A percentile compares a stretch with the other conserved stretches of the same genome.
Evolutionary conservation across 2,888 invertebrate species (phyloP).

Genomic region (Papilio gigon): DNA sequence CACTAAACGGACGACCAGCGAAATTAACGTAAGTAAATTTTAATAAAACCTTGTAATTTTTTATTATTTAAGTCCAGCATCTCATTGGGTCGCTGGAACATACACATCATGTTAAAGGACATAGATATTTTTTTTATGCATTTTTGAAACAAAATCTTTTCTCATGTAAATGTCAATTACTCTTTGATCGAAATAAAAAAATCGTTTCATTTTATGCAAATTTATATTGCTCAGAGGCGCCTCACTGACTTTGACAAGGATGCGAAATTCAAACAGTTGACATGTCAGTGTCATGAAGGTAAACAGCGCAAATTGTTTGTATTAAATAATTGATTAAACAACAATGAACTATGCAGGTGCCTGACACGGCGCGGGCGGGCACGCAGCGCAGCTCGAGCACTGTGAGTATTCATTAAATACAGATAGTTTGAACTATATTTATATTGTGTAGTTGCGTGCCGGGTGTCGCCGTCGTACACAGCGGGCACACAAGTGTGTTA

Average conservation of each 20-base stretch:
- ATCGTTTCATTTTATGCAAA: constrained; percentile 13
- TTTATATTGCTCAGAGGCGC: too few species aligned
- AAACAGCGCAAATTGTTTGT: constrained; percentile 26
- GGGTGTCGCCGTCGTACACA: too few species aligned
- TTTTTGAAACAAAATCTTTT: not conserved
- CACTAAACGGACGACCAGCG: constrained; percentile 57
- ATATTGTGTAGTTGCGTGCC: too few species aligned
- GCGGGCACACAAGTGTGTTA: too few species aligned
- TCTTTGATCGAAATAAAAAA: not conserved
- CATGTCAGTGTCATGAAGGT: constrained; percentile 40
- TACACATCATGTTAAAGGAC: too few species aligned
- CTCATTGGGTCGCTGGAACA: too few species aligned
- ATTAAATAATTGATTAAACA: constrained; percentile 4
- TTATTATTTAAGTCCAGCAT: too few species aligned
- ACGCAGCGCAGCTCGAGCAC: constrained; percentile 58
- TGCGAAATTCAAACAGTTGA: not conserved
- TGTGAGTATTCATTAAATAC: constrained; percentile 52
- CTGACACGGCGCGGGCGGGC: constrained; percentile 59
- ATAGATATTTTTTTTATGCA: too few species aligned
- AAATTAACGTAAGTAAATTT: constrained; percentile 62
- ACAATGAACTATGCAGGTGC: constrained; percentile 48
- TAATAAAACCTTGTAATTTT: not conserved
- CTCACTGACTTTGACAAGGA: not conserved
- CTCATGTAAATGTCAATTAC: not conserved
- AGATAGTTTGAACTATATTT: not conserved